Evolutionary conservation across 2,888 invertebrate genomes (phyloP), one percentile per base, ranked within the genome.

Genomic region (Oscheius onirici): DNA sequence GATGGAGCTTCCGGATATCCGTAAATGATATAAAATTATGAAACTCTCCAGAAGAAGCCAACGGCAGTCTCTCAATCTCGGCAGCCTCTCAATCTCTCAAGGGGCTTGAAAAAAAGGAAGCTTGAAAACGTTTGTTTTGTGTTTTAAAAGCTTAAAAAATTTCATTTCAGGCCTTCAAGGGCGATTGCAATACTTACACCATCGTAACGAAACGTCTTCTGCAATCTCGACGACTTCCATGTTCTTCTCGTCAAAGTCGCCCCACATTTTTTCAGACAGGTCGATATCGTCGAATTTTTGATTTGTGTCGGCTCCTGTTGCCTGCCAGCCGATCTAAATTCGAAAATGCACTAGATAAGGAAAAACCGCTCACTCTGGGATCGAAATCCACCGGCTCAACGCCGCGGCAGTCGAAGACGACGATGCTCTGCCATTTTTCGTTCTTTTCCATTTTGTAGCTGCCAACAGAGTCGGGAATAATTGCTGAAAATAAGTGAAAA

Each of bases 241-340:
- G 60, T 92, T 92, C 86, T 93, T 93, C 83, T 95, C 95, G 89
- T 97, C 96, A 89, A 95, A 97, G 76, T 97, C 96, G 0, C 91
- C 93, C 96, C 96, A 97, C 67, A 81, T 83, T 77, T 93, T 93
- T 84, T 95, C 94, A 41, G 91, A 91, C 43, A 97, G 89, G 87
- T 94, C 93, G 13, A 95, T 92, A 84, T 95, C 93, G 46, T 91
- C 90, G 88, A 95, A 96, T 26, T 90, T 89, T 67, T 90, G 91
- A 77, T 92, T 92, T 88, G 92, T 91, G 46, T 94, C 92, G 49
- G 80, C 77, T 0, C 93, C 91, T 79, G 92, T 92, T 0, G 92
- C 94, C 69, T 91, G 90, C 94, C 95, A 96, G 2, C 94, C 95
- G 69, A 91, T 90, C 86, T 92, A 91, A 0, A 79, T 69, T 34